Conservation (phyloP, 30 jellyfish, hydroid and myxozoan genomes). For the Nemopilema nomurai region DNA sequence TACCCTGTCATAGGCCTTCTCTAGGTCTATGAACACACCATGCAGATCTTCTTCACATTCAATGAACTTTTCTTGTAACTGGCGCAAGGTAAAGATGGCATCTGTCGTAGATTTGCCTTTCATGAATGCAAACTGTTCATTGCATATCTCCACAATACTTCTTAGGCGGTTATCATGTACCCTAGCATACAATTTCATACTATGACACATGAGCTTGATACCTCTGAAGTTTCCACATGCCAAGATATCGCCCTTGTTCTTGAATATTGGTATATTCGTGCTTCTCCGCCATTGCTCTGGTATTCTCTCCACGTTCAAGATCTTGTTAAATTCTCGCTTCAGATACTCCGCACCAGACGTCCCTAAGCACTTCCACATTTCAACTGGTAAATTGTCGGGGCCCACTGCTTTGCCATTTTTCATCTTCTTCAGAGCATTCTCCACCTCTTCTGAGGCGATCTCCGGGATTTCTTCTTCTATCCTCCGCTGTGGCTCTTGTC, state of each 20-base stretch:
- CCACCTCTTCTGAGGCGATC: conserved; percentile 10
- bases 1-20: conserved; percentile 49
- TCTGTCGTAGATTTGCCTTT: conserved; percentile 13
- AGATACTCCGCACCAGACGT: conserved; percentile 25
- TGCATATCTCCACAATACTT: not conserved
- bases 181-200: conserved; percentile 14
- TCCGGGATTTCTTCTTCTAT: not conserved
- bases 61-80: not conserved
- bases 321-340: not conserved
- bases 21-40: conserved; percentile 18
- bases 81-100: conserved; percentile 13
- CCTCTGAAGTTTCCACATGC: conserved; percentile 49
- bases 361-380: conserved; percentile 26
- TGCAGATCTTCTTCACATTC: conserved; percentile 1
- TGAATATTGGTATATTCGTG: conserved; percentile 3
- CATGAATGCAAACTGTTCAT: conserved; percentile 16
- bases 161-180: conserved; percentile 21
- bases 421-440: conserved; percentile 22
- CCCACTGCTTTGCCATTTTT: conserved; percentile 40
- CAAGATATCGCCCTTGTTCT: conserved; percentile 41
- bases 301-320: conserved; percentile 4
- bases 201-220: conserved; percentile 26
- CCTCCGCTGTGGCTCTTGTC: not conserved
- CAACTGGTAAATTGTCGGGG: conserved; percentile 48
- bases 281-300: conserved; percentile 42